Conservation (phyloP, 35 echinoderm and acorn worm genomes). For the Diadema setosum region DNA sequence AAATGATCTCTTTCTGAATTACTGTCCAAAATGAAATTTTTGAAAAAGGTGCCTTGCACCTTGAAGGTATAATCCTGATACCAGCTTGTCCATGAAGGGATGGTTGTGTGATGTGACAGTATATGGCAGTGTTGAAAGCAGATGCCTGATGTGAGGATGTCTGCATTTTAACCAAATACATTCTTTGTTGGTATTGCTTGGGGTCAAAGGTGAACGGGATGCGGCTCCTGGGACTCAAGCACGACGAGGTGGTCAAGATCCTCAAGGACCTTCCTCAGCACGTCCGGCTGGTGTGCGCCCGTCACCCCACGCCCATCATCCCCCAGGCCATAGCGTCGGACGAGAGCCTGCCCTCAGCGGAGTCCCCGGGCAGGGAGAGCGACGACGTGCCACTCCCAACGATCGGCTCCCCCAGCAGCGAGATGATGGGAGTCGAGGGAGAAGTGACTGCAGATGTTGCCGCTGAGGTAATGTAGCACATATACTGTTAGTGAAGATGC, state of each 20-base stretch:
- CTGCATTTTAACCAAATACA: no score
- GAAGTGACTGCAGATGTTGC: neutral
- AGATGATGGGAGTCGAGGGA: neutral
- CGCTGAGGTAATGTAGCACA: neutral
- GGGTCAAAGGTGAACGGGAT: conserved; percentile 94
- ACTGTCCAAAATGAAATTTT: no score
- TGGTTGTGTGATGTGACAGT: no score
- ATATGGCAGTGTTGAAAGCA: no score
- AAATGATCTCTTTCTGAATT: no score
- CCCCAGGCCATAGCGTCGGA: neutral
- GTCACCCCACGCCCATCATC: conserved; percentile 47
- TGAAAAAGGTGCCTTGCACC: no score
- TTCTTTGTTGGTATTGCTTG: no score
- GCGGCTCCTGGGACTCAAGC: conserved; percentile 77
- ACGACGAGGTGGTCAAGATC: conserved; percentile 85
- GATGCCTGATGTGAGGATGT: no score
- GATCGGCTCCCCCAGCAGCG: neutral
- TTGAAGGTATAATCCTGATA: no score
- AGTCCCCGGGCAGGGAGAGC: neutral
- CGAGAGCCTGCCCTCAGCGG: neutral
- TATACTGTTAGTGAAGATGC: no score
- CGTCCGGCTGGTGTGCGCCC: conserved; percentile 71
- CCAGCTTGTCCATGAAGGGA: no score
- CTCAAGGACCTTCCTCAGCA: conserved; percentile 82
- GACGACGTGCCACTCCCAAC: neutral